Conservation (phyloP, 2,888 invertebrate genomes). For the Opisthograptis luteolata region DNA sequence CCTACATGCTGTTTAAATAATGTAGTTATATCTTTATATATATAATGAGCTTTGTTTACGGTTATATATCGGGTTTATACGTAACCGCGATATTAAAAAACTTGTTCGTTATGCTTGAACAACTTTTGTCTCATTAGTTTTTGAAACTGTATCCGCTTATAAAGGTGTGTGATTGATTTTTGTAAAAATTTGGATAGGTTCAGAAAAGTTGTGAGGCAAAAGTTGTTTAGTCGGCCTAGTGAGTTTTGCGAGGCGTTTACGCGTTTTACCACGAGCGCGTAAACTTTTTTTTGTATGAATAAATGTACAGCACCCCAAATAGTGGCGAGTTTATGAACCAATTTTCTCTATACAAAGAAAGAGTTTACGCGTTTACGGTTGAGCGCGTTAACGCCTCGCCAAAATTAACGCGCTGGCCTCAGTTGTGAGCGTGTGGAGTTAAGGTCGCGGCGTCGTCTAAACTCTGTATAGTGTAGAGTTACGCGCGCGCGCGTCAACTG, state of each 20-base stretch:
- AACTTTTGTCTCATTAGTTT: neutral
- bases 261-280: no score
- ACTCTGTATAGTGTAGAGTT: conserved; percentile 59
- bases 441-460: neutral
- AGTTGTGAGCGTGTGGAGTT: conserved; percentile 1
- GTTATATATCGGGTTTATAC: conserved; percentile 20
- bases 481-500: conserved; percentile 51
- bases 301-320: no score
- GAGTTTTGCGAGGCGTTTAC: no score
- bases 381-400: no score
- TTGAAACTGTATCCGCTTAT: no score
- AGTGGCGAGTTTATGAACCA: no score
- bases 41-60: conserved; percentile 78
- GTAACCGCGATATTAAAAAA: conserved; percentile 35
- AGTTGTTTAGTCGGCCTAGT: neutral
- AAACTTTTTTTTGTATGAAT: no score
- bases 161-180: neutral
- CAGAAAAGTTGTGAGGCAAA: neutral
- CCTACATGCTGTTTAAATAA: conserved; percentile 63
- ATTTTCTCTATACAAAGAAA: no score
- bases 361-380: no score
- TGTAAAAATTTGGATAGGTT: neutral
- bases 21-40: conserved; percentile 75
- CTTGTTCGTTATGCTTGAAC: conserved; percentile 19
- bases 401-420: no score